Evolutionary conservation across 2,888 invertebrate genomes (phyloP).

Genomic region (Ceriagrion tenellum): DNA sequence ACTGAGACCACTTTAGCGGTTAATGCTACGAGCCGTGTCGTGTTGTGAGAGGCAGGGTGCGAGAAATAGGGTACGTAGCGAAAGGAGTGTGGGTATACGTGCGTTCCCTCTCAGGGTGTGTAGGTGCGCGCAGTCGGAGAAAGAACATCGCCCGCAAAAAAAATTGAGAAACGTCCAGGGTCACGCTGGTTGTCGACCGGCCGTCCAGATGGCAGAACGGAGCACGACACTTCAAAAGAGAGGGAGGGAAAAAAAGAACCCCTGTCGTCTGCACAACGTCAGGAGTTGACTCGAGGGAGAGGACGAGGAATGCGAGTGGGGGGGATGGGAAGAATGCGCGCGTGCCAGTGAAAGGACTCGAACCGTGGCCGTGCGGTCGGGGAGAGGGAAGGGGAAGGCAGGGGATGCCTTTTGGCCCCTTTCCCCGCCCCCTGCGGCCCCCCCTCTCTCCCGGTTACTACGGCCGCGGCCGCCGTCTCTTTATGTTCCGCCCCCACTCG

Average conservation of each 20-base stretch:
- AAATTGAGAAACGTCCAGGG: background rate
- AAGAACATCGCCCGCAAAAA: background rate
- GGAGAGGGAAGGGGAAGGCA: background rate
- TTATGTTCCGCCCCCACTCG: background rate
- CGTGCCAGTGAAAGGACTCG: constrained; percentile 13
- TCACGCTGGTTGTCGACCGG: constrained; percentile 29
- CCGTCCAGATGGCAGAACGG: constrained; percentile 15
- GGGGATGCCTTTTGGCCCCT: background rate
- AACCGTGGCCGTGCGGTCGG: background rate
- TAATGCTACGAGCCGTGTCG: background rate
- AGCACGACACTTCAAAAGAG: background rate
- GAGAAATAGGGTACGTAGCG: too few relatives aligned
- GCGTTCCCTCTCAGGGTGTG: background rate
- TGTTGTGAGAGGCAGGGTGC: background rate
- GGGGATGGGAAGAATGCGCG: background rate
- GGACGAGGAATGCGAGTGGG: background rate
- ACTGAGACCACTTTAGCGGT: background rate
- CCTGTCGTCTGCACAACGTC: background rate
- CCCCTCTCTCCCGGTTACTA: background rate
- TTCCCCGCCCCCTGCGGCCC: background rate
- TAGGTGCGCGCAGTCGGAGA: background rate
- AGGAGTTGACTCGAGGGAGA: background rate
- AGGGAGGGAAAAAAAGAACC: background rate
- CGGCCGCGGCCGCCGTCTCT: background rate
- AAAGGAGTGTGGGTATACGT: background rate